Percentiles rank a stretch among this genome's conserved stretches.
phyloP scores from a whole-genome alignment of 1,140 invertebrate species.

The Euborellia annulipes region DNA sequence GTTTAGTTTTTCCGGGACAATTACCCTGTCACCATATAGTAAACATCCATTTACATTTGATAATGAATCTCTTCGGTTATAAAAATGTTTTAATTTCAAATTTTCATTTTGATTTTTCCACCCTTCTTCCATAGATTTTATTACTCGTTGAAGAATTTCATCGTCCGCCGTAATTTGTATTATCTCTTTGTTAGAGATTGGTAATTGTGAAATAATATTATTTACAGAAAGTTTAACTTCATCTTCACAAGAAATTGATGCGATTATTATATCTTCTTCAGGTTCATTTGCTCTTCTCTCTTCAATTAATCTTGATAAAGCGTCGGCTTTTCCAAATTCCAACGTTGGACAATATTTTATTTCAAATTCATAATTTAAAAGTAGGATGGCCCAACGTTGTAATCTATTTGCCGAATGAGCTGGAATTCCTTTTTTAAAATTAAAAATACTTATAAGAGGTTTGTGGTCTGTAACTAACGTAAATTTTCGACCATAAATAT shows the following conservation, averaged over 20 bases:
- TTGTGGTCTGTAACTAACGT: slow-evolving; percentile 26
- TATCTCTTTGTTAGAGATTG: neutral
- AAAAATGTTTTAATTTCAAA: neutral
- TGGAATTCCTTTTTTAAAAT: slow-evolving; percentile 20
- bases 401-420: slow-evolving; percentile 20
- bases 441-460: slow-evolving; percentile 24
- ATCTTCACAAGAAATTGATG: too few relatives aligned
- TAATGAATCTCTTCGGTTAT: neutral
- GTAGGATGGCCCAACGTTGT: slow-evolving; percentile 23
- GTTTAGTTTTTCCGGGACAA: slow-evolving; percentile 25
- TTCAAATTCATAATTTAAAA: slow-evolving; percentile 23
- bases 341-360: slow-evolving; percentile 19
- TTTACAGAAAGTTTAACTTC: too few relatives aligned
- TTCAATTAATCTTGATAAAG: slow-evolving; percentile 16
- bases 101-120: neutral
- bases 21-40: slow-evolving; percentile 13
- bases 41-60: slow-evolving; percentile 1
- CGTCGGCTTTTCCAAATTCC: slow-evolving; percentile 20
- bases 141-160: neutral
- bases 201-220: neutral
- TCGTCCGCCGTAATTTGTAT: neutral
- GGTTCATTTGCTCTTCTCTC: neutral
- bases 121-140: neutral
- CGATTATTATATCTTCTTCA: too few relatives aligned
- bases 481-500: slow-evolving; percentile 27